A percentile compares a stretch with the other conserved stretches of the same genome.
phyloP scores from a whole-genome alignment of 2,888 invertebrate species.

The Drosophila falleni region DNA sequence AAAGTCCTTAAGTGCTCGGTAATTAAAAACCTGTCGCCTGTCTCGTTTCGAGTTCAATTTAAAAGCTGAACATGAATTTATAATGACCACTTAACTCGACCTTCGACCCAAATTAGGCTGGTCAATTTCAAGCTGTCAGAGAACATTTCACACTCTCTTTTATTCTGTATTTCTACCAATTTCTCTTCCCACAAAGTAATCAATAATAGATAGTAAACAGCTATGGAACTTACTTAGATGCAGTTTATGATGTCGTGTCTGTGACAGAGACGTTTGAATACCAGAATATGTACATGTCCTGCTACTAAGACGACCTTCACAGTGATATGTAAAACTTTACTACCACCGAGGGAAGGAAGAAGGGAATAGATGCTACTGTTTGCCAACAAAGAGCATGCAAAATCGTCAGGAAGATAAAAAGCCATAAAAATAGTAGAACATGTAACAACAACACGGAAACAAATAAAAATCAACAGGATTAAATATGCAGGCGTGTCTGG shows the following conservation, averaged over 20 bases:
- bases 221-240: slow-evolving; percentile 28
- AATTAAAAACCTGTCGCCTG: slow-evolving; percentile 16
- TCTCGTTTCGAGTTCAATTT: not conserved
- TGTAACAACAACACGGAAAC: slow-evolving; percentile 59
- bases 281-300: slow-evolving; percentile 5
- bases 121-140: slow-evolving; percentile 30
- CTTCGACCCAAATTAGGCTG: slow-evolving; percentile 31
- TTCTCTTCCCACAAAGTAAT: slow-evolving; percentile 1
- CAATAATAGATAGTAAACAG: slow-evolving; percentile 26
- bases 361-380: slow-evolving; percentile 9
- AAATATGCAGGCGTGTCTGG: slow-evolving; percentile 64
- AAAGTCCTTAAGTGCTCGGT: slow-evolving; percentile 24
- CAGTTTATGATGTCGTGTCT: slow-evolving; percentile 13
- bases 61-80: slow-evolving; percentile 25
- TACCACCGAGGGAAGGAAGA: not conserved
- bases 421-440: slow-evolving; percentile 62
- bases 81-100: slow-evolving; percentile 33
- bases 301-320: slow-evolving; percentile 34
- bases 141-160: not conserved
- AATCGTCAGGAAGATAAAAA: slow-evolving; percentile 64
- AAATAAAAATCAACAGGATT: slow-evolving; percentile 78
- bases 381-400: slow-evolving; percentile 64
- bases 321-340: slow-evolving; percentile 24
- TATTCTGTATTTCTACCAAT: not conserved
- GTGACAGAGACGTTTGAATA: not conserved